Evolutionary conservation across 1,140 invertebrate species (phyloP).

Genomic region (Rhagoletis zephyria): DNA sequence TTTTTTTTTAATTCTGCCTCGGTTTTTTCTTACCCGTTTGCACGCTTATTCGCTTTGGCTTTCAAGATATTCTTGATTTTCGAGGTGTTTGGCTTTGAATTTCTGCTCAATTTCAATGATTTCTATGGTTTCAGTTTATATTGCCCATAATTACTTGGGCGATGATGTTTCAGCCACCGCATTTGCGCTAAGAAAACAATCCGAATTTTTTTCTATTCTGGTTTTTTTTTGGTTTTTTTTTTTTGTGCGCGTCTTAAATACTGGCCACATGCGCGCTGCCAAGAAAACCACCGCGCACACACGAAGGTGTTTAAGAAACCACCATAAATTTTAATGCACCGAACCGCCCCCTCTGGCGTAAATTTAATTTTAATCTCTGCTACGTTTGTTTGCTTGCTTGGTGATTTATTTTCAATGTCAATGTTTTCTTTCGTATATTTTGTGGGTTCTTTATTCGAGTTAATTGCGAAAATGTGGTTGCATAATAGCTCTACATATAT

Average conservation of each 20-base stretch:
- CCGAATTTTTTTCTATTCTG: not conserved
- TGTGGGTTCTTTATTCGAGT: not conserved
- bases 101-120: constrained; percentile 32
- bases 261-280: not conserved
- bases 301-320: not conserved
- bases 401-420: constrained; percentile 12
- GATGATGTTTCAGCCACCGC: constrained; percentile 41
- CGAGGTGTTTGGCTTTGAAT: constrained; percentile 45
- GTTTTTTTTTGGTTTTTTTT: not conserved
- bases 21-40: not conserved
- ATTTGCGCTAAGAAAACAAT: constrained; percentile 3
- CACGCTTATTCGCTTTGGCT: constrained; percentile 23
- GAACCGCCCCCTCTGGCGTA: not conserved
- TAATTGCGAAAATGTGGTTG: constrained; percentile 1
- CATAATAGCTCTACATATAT: not conserved
- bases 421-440: not conserved
- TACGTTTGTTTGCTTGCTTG: not conserved
- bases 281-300: not conserved
- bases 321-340: constrained; percentile 3
- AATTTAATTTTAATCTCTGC: not conserved
- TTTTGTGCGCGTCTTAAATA: not conserved
- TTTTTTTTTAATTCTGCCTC: not conserved
- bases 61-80: constrained; percentile 30
- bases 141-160: constrained; percentile 29
- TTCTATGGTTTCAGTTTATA: constrained; percentile 53